These are phyloP conservation scores for Barbus barbus DNA, from an alignment of 2,113 vertebrate species.

Conservation along the genomic window DNA sequence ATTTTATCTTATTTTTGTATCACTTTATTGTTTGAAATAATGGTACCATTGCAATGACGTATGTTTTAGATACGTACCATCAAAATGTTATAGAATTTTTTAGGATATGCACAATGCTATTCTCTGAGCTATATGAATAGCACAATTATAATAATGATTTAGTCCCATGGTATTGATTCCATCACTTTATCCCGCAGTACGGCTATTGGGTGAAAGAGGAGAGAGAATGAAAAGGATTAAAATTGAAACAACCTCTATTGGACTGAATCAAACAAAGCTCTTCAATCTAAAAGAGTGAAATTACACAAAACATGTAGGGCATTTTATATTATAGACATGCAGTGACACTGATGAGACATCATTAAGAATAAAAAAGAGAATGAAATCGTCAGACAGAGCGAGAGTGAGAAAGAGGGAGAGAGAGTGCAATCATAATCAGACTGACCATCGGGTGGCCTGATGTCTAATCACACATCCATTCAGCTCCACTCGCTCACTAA, in stretches of 20 bases:
- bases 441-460: slow-evolving; percentile 34
- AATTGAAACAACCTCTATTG: neutral
- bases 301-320: slow-evolving; percentile 1
- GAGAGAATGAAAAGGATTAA: neutral
- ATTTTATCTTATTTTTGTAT: neutral
- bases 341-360: slow-evolving; percentile 8
- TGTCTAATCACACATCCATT: slow-evolving; percentile 32
- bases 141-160: neutral
- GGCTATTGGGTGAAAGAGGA: neutral
- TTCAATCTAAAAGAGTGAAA: neutral
- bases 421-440: slow-evolving; percentile 26
- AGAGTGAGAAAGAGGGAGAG: neutral
- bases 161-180: neutral
- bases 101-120: neutral
- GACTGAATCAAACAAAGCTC: neutral
- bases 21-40: no score
- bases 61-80: neutral
- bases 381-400: neutral
- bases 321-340: slow-evolving; percentile 14
- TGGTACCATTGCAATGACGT: neutral
- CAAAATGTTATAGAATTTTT: neutral
- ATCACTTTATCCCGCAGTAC: neutral
- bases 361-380: neutral
- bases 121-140: neutral
- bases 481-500: slow-evolving; percentile 14